Base-by-base conservation (phyloP, 2,888 invertebrate genomes). In the Isotomurus palustris region DNA sequence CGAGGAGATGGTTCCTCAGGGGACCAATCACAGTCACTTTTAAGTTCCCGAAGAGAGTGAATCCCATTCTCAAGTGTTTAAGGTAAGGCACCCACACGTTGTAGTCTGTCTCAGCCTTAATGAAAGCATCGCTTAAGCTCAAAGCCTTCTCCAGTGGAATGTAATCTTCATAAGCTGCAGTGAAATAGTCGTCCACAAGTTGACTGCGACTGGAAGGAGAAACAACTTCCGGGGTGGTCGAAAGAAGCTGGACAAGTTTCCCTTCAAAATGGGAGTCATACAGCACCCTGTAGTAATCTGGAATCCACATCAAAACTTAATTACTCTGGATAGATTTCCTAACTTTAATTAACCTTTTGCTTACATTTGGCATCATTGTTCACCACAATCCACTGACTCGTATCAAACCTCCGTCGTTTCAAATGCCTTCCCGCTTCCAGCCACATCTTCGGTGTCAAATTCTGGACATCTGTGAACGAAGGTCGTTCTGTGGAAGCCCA, bases 181-280 rank as follows among this genome's bases (percentile, higher is more conserved):
- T 29, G 27, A 59, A 59, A 24, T 59, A 59, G 47, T 59, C 59
- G 19, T 59, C 59, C 2, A 59, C 49, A 25, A 59, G 44, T 47
- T 49, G 48, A 24, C 45, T 55, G 4, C 51, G 29, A 25, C 45
- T 55, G 3, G 36, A 51, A 3, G 25, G 29, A 3, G 43, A n/a
- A 27, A 59, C 55, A 8, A 35, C 43, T 1, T 38, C 19, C 3
- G 47, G 17, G 27, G 44, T 22, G 6, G 35, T 19, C 12, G 14
- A 17, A 10, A 59, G 41, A 36, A 50, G 50, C 2, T 54, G 10
- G n/a, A 28, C 28, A 14, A 59, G 22, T 12, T 55, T 28, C 2
- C 41, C 24, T 12, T 1, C 44, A 21, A 59, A 55, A 40, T 54
- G 55, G 24, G 2, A 14, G 47, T 59, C 59, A 14, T 59, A 59